A percentile compares a stretch with the other conserved stretches of the same genome.
Evolutionary conservation across 2,888 invertebrate species (phyloP).

Genomic region (Drosophila lutescens): DNA sequence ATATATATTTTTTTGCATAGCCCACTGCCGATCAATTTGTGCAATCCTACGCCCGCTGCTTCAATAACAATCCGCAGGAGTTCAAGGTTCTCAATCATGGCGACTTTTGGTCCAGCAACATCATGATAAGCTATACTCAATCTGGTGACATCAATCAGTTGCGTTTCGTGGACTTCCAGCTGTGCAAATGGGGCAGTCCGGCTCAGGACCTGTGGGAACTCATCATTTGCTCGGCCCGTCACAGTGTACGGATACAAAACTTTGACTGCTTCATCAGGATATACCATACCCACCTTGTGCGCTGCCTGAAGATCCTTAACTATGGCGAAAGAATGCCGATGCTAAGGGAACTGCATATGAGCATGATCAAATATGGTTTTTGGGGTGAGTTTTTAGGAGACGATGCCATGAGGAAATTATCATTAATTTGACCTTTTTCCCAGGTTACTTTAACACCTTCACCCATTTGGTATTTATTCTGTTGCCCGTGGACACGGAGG

Average conservation of each 20-base stretch:
- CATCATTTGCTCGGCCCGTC: conserved; percentile 79
- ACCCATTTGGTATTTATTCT: conserved; percentile 76
- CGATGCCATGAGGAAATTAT: neutral
- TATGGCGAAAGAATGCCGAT: conserved; percentile 76
- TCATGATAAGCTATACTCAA: conserved; percentile 76
- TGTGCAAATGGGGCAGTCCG: conserved; percentile 82
- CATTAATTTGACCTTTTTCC: neutral
- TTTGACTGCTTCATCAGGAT: conserved; percentile 81
- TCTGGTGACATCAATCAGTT: conserved; percentile 76
- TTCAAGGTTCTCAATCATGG: conserved; percentile 83
- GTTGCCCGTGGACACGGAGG: conserved; percentile 78
- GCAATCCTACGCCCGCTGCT: conserved; percentile 73
- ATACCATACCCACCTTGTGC: conserved; percentile 79
- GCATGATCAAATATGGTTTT: conserved; percentile 80
- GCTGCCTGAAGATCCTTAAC: conserved; percentile 75
- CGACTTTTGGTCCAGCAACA: conserved; percentile 83
- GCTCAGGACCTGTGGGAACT: conserved; percentile 82
- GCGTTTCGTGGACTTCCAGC: conserved; percentile 82
- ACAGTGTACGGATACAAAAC: conserved; percentile 75
- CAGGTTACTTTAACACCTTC: conserved; percentile 78
- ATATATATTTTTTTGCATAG: conserved; percentile 34
- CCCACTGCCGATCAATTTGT: conserved; percentile 82
- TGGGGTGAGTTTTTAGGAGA: conserved; percentile 67
- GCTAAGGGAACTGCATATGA: conserved; percentile 79
- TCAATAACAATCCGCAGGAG: conserved; percentile 67